Evolutionary conservation across 2,797 vertebrate species (phyloP).

Genomic region (Onychomys arenicola): DNA sequence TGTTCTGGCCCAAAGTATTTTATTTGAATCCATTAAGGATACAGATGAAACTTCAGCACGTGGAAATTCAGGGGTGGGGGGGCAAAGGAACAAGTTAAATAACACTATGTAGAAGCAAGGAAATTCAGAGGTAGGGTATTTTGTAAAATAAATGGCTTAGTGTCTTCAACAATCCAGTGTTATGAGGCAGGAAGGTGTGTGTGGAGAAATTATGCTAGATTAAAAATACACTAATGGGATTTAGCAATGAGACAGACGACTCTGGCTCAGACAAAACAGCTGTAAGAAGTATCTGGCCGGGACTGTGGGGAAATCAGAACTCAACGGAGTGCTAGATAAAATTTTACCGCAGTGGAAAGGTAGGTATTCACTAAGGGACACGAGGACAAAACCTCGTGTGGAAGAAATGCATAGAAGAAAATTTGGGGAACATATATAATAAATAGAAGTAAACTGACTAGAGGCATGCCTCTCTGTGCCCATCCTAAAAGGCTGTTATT

Average conservation of each 20-base stretch:
- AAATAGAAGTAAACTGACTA: not conserved
- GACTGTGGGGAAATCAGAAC: not conserved
- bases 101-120: not conserved
- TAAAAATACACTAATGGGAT: not conserved
- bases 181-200: too few species aligned
- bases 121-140: not conserved
- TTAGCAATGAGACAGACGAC: not conserved
- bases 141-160: not conserved
- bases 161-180: not conserved
- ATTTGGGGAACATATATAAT: not conserved
- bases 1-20: not conserved
- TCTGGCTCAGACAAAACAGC: not conserved
- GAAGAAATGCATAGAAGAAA: not conserved
- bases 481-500: not conserved
- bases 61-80: not conserved
- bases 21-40: not conserved
- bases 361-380: not conserved
- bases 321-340: too few species aligned
- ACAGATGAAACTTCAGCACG: not conserved
- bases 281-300: not conserved
- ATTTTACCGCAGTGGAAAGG: not conserved
- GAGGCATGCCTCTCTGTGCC: not conserved
- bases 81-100: not conserved
- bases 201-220: not conserved
- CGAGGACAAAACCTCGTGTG: too few species aligned